Percentiles rank a stretch among this genome's conserved stretches.
phyloP scores from a whole-genome alignment of 2,113 vertebrate genomes.

The Irena cyanogastra region DNA sequence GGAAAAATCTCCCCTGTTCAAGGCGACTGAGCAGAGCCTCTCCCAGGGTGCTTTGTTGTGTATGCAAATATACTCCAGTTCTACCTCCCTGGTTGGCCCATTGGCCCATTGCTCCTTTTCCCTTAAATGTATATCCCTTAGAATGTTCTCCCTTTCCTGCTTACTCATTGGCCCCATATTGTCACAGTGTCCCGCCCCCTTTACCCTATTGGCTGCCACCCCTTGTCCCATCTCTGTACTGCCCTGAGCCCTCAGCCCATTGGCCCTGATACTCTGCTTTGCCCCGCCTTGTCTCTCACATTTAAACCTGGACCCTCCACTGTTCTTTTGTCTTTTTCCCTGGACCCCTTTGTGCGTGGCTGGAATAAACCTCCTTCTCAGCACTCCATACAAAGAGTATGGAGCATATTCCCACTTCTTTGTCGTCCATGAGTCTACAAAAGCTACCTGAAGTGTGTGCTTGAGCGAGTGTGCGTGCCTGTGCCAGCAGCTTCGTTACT shows the following conservation, averaged over 20 bases:
- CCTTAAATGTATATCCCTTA: neutral
- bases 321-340: neutral
- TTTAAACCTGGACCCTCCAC: neutral
- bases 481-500: neutral
- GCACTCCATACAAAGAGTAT: neutral
- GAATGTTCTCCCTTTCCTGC: neutral
- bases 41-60: neutral
- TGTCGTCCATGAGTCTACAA: neutral
- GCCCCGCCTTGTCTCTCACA: neutral
- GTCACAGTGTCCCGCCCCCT: neutral
- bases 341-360: accelerated
- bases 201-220: neutral
- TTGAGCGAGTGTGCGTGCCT: neutral
- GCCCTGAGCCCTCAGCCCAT: neutral
- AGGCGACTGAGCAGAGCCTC: neutral
- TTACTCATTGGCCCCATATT: neutral
- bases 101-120: neutral
- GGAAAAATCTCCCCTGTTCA: no score
- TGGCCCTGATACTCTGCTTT: neutral
- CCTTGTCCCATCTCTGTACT: neutral
- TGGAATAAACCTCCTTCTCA: neutral
- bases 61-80: neutral
- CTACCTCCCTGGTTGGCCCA: neutral
- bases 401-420: neutral
- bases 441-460: neutral